phyloP scores from a whole-genome alignment of 2,888 invertebrate genomes.

The Acronicta leporina region DNA sequence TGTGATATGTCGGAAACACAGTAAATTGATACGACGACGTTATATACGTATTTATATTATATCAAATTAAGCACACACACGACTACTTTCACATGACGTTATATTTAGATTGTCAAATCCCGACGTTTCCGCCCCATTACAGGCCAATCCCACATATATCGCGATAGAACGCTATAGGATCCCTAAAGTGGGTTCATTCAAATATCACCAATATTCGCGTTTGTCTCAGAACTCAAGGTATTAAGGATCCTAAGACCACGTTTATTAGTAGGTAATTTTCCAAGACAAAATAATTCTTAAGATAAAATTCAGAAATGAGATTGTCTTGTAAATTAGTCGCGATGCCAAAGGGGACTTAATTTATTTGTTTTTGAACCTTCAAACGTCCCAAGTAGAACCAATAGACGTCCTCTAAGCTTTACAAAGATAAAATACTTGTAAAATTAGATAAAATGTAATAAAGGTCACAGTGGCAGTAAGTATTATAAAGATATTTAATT shows the following conservation, averaged over 20 bases:
- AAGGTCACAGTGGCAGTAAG: background rate
- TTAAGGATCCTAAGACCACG: background rate
- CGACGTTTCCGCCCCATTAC: no score
- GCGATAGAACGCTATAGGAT: no score
- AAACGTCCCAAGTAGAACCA: background rate
- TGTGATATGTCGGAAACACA: no score
- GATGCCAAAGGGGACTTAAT: constrained; percentile 5
- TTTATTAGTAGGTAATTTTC: background rate
- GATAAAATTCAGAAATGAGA: constrained; percentile 1
- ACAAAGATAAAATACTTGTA: background rate
- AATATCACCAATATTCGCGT: no score
- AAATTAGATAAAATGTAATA: background rate
- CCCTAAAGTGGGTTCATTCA: no score
- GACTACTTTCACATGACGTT: no score
- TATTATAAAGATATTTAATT: background rate
- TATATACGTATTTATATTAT: no score
- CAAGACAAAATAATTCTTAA: background rate
- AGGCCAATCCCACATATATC: no score
- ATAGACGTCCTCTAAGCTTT: background rate
- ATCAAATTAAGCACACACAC: no score
- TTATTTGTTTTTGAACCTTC: constrained; percentile 1
- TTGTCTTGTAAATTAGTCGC: constrained; percentile 1
- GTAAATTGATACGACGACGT: no score
- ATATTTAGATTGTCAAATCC: no score
- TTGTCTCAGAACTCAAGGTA: no score